Conservation (phyloP, 2,113 vertebrate genomes). For the Ibidorhyncha struthersii region DNA sequence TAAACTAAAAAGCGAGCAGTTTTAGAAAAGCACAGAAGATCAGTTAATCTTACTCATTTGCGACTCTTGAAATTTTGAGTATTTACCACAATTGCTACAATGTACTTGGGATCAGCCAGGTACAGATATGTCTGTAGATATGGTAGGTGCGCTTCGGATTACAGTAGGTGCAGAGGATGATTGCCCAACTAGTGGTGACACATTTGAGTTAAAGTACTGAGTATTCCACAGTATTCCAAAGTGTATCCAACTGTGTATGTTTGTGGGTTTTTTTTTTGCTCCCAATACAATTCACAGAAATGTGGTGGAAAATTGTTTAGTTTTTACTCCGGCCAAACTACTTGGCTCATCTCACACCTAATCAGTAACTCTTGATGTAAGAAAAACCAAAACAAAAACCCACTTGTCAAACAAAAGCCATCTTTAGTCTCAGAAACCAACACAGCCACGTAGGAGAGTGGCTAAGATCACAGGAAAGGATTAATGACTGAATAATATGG, state of each 20-base stretch:
- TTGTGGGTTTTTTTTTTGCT: not conserved
- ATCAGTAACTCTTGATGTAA: not conserved
- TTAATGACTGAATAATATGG: not conserved
- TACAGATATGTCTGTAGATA: not conserved
- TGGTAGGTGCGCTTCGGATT: not conserved
- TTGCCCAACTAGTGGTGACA: not conserved
- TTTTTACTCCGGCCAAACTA: not conserved
- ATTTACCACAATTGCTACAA: not conserved
- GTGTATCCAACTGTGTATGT: not conserved
- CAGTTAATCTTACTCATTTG: not conserved
- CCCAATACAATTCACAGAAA: not conserved
- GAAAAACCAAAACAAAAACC: not conserved
- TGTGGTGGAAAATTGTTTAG: not conserved
- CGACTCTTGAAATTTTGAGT: not conserved
- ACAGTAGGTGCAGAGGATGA: not conserved
- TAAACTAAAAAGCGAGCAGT: not conserved
- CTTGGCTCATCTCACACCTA: not conserved
- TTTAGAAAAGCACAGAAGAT: not conserved
- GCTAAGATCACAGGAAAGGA: not conserved
- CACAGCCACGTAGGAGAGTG: not conserved
- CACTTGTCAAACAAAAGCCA: not conserved
- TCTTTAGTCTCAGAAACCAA: not conserved
- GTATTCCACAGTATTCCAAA: not conserved
- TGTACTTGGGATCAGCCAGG: not conserved
- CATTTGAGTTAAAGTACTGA: not conserved